A percentile compares a stretch with the other conserved stretches of the same genome.
Evolutionary conservation across 2,888 invertebrate genomes (phyloP).

Genomic region (Heliconius ismenius): DNA sequence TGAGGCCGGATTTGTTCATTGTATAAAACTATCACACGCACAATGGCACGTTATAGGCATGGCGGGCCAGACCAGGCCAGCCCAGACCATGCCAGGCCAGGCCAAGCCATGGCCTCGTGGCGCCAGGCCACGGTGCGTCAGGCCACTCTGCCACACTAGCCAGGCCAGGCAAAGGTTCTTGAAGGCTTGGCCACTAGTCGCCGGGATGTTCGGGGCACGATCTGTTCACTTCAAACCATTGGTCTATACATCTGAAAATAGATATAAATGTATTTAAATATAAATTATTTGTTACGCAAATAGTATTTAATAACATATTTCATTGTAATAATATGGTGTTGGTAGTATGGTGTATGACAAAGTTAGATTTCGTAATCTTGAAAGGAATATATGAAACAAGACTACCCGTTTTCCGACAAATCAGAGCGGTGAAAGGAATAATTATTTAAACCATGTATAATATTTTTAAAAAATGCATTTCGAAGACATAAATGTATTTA

Average conservation of each 20-base stretch:
- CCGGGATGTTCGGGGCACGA: slow-evolving; percentile 99
- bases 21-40: slow-evolving; percentile 77
- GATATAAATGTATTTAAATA: slow-evolving; percentile 38
- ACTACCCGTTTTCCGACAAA: too few relatives aligned
- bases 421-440: too few relatives aligned
- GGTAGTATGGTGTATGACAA: too few relatives aligned
- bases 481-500: too few relatives aligned
- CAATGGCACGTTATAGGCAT: slow-evolving; percentile 57
- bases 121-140: slow-evolving; percentile 29
- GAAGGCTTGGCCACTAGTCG: slow-evolving; percentile 84
- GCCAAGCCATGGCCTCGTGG: slow-evolving; percentile 58
- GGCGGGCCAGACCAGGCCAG: slow-evolving; percentile 55
- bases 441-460: too few relatives aligned
- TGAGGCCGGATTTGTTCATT: slow-evolving; percentile 70
- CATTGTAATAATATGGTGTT: too few relatives aligned
- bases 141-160: slow-evolving; percentile 32
- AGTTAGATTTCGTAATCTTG: too few relatives aligned
- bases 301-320: too few relatives aligned
- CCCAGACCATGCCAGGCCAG: slow-evolving; percentile 91
- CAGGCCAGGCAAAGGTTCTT: slow-evolving; percentile 31
- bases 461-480: too few relatives aligned
- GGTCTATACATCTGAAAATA: slow-evolving; percentile 96
- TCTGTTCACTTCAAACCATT: slow-evolving; percentile 99
- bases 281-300: not conserved
- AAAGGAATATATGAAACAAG: too few relatives aligned